These are phyloP conservation scores for Yponomeuta cagnagella DNA, from an alignment of 2,888 invertebrate genomes.

Conservation along the genomic window DNA sequence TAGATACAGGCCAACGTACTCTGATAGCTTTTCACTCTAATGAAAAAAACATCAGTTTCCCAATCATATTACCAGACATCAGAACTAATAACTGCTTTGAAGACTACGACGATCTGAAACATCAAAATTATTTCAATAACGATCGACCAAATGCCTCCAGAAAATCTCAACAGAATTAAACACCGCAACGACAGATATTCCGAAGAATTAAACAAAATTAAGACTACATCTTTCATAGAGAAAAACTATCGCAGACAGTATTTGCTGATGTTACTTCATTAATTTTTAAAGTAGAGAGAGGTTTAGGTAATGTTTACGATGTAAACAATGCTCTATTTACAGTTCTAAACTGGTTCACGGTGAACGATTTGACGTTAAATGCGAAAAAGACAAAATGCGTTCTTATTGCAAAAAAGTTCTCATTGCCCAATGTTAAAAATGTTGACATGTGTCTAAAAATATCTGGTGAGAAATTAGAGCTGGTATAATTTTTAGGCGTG, in stretches of 20 bases:
- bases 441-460: no score
- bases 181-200: neutral
- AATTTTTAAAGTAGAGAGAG: no score
- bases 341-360: no score
- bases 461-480: no score
- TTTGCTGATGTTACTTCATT: no score
- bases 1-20: neutral
- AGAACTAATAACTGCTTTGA: neutral
- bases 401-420: no score
- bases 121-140: neutral
- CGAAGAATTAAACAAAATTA: neutral
- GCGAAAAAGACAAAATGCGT: no score
- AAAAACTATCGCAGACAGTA: neutral
- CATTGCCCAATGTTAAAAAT: no score
- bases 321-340: no score
- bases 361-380: no score
- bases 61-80: neutral
- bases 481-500: no score
- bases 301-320: no score
- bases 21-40: neutral
- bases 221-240: neutral
- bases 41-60: slow-evolving; percentile 1
- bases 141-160: neutral
- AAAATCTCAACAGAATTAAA: neutral
- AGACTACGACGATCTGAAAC: neutral